These are phyloP conservation scores for Eulithis prunata DNA, from an alignment of 2,888 invertebrate species.

Conservation along the genomic window DNA sequence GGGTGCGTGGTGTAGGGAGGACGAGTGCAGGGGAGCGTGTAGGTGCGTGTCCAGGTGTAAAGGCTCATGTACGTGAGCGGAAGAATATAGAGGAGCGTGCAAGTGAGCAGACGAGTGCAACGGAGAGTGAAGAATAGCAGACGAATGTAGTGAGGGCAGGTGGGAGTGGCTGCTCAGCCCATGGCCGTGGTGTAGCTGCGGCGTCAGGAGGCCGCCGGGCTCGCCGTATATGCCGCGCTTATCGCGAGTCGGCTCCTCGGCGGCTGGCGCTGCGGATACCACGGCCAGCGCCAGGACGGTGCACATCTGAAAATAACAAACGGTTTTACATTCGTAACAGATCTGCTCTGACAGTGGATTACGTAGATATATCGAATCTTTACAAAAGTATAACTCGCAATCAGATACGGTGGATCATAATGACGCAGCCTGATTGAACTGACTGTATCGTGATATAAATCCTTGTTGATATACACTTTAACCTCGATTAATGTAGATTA, in stretches of 20 bases:
- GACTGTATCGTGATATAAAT: too few relatives aligned
- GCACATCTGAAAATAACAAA: constrained; percentile 47
- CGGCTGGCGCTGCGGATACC: constrained; percentile 47
- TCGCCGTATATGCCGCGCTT: constrained; percentile 64
- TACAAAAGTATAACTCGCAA: too few relatives aligned
- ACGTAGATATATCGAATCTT: too few relatives aligned
- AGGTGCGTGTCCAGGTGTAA: constrained; percentile 32
- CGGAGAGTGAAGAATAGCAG: background rate
- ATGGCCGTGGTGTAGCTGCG: constrained; percentile 41
- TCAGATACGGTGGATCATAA: too few relatives aligned
- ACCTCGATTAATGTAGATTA: too few relatives aligned
- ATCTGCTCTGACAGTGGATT: too few relatives aligned
- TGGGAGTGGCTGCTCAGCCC: constrained; percentile 35
- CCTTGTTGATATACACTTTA: too few relatives aligned
- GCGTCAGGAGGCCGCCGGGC: constrained; percentile 51
- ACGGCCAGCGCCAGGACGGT: constrained; percentile 54
- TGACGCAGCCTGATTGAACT: too few relatives aligned
- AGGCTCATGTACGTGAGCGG: constrained; percentile 24
- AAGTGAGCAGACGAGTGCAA: constrained; percentile 25
- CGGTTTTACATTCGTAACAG: too few relatives aligned
- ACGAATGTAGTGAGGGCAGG: constrained; percentile 10
- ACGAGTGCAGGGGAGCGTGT: constrained; percentile 17
- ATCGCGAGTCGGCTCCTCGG: constrained; percentile 48
- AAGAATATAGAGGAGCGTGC: constrained; percentile 24
- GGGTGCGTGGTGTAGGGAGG: constrained; percentile 26